phyloP scores from a whole-genome alignment of 2,113 vertebrate species.

The Gymnobelideus leadbeateri region DNA sequence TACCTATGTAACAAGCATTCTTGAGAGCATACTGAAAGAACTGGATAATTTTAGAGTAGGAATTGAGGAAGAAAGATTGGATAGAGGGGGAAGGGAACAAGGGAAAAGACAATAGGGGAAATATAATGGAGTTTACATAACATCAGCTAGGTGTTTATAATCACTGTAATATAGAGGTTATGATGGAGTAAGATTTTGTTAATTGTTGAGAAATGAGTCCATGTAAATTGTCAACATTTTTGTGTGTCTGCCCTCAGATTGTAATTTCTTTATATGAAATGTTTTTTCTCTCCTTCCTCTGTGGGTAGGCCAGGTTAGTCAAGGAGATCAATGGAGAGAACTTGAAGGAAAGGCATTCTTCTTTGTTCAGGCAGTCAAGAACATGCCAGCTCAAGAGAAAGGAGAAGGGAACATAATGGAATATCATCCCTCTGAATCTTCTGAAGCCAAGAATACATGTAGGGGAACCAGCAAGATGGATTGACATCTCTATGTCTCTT shows the following conservation, averaged over 20 bases:
- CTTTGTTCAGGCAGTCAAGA: not conserved
- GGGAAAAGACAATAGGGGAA: not conserved
- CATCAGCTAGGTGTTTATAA: not conserved
- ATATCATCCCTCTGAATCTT: not conserved
- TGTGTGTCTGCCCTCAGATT: not conserved
- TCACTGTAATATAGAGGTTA: not conserved
- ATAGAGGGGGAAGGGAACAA: not conserved
- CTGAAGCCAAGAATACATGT: not conserved
- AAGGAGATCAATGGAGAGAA: not conserved
- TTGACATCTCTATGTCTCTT: not conserved
- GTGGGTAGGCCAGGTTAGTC: not conserved
- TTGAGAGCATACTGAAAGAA: not conserved
- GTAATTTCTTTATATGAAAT: not conserved
- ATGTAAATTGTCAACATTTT: not conserved
- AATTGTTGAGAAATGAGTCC: not conserved
- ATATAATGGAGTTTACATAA: not conserved
- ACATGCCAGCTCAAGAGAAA: not conserved
- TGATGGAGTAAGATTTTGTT: not conserved
- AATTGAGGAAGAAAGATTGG: not conserved
- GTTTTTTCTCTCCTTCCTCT: not conserved
- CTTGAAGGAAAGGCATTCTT: not conserved
- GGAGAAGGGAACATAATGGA: not conserved
- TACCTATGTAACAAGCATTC: not conserved
- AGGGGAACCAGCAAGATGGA: too few species aligned
- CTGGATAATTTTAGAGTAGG: not conserved